These are phyloP conservation scores for Adoxophyes honmai DNA, from an alignment of 1,140 invertebrate genomes.

Conservation along the genomic window DNA sequence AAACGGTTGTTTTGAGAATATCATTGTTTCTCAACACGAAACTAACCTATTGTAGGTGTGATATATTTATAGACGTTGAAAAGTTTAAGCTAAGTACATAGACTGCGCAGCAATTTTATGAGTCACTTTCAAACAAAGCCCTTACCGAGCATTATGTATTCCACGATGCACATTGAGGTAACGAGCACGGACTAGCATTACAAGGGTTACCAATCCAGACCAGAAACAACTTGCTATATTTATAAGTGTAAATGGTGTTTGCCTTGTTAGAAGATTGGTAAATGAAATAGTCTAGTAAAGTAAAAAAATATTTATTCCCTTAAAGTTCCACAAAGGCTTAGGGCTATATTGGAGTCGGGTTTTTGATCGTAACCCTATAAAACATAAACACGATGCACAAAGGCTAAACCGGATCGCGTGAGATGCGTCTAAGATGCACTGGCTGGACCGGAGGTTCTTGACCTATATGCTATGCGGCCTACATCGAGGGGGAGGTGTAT, in stretches of 20 bases:
- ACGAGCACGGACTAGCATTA: neutral
- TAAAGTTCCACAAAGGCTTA: no score
- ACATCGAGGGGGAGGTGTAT: conserved; percentile 21
- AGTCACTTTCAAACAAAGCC: conserved; percentile 17
- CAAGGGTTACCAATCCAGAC: no score
- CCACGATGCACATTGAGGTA: conserved; percentile 21
- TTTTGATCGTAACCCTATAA: conserved; percentile 5
- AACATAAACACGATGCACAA: conserved; percentile 23
- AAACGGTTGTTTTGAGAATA: no score
- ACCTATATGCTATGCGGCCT: conserved; percentile 36
- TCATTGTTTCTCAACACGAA: no score
- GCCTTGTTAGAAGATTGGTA: no score
- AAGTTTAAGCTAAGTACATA: neutral
- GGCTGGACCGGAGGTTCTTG: conserved; percentile 41
- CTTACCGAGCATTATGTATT: conserved; percentile 21
- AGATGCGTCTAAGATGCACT: conserved; percentile 33
- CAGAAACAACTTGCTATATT: no score
- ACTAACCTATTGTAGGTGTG: no score
- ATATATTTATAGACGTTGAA: neutral
- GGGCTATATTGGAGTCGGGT: no score
- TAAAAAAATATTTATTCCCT: no score
- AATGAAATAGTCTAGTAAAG: no score
- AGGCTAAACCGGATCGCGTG: conserved; percentile 22
- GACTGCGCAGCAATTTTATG: neutral
- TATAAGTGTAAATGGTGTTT: no score